Percentiles rank a stretch among this genome's conserved stretches.
phyloP scores from a whole-genome alignment of 1,140 invertebrate species.

The Aricia agestis region DNA sequence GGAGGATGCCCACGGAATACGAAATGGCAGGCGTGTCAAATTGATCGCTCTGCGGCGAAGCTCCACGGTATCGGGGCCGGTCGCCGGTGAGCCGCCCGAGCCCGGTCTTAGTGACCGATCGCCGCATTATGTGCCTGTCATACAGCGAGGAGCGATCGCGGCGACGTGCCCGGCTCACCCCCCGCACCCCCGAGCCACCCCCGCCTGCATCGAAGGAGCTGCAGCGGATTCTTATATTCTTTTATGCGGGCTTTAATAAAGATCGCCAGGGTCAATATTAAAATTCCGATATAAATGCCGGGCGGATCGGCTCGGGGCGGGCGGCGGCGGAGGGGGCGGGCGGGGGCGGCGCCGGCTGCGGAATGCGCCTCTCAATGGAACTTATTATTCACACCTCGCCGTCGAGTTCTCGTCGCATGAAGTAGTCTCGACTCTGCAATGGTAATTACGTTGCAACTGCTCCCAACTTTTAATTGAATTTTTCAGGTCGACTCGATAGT shows the following conservation, averaged over 20 bases:
- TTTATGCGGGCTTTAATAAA: conserved; percentile 52
- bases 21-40: background rate
- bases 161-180: conserved; percentile 49
- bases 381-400: conserved; percentile 26
- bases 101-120: conserved; percentile 56
- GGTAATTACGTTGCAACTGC: background rate
- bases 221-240: conserved; percentile 42
- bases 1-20: background rate
- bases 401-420: conserved; percentile 12
- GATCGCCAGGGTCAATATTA: conserved; percentile 46
- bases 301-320: background rate
- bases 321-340: background rate
- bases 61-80: background rate
- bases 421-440: background rate
- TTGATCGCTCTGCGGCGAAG: background rate
- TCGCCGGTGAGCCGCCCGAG: conserved; percentile 36
- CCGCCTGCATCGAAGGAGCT: conserved; percentile 37
- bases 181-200: conserved; percentile 3
- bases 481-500: background rate
- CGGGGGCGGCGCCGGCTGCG: conserved; percentile 10
- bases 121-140: conserved; percentile 59
- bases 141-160: conserved; percentile 57
- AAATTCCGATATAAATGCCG: conserved; percentile 41
- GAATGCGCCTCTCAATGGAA: conserved; percentile 21
- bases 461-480: background rate